Percentiles rank a stretch among this genome's conserved stretches.
These are phyloP conservation scores for Porites lutea DNA, from an alignment of 64 coral and sea anemone species.

Conservation along the genomic window DNA sequence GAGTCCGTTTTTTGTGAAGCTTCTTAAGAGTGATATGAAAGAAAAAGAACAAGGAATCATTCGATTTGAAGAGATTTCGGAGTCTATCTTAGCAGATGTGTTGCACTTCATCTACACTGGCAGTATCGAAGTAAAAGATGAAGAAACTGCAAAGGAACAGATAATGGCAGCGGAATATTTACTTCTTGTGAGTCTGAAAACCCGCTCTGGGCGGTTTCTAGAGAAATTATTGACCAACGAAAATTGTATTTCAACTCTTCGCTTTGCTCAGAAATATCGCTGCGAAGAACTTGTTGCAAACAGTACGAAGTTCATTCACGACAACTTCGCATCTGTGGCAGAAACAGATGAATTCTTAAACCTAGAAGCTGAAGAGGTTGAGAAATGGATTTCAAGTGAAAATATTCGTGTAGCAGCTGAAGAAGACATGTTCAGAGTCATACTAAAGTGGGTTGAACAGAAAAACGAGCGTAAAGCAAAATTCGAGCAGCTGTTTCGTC, in stretches of 20 bases:
- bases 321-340: background rate
- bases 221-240: background rate
- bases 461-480: too few relatives aligned
- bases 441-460: background rate
- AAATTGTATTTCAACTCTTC: background rate
- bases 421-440: background rate
- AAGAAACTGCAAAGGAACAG: background rate
- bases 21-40: slow-evolving; percentile 49
- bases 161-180: background rate
- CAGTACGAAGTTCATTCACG: background rate
- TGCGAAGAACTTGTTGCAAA: background rate
- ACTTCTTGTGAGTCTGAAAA: background rate
- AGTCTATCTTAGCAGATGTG: background rate
- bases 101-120: slow-evolving; percentile 12
- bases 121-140: background rate
- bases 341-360: background rate
- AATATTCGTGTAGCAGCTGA: background rate
- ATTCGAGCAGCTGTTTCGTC: background rate
- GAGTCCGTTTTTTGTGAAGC: slow-evolving; percentile 17
- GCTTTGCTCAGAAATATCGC: slow-evolving; percentile 5
- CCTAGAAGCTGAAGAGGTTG: background rate
- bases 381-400: slow-evolving; percentile 2
- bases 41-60: slow-evolving; percentile 26
- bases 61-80: background rate
- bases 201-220: background rate